Base-by-base conservation (phyloP, 2,797 vertebrate genomes). In the Enteromius thamalakanensis region DNA sequence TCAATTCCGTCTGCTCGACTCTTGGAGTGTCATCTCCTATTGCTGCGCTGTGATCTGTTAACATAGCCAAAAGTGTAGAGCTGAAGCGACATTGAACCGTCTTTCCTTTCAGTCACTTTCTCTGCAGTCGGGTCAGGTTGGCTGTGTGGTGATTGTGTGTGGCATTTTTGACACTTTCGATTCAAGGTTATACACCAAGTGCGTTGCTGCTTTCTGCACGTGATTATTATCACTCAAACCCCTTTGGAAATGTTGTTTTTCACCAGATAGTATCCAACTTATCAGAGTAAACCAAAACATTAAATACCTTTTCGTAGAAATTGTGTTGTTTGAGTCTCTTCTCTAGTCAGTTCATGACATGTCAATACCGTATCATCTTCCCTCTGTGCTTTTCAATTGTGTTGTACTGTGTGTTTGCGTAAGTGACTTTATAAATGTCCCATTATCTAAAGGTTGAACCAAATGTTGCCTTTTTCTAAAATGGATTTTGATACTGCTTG, bases 21-120 rank as follows among this genome's bases (percentile, higher is more conserved):
- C 93, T 92, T 85, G 75, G 76, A 93, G 93, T 93, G 93, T 95
- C 91, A 88, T 92, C 93, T 94, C 91, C 90, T 94, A 91, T 92
- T 94, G 85, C 91, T 91, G 90, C 87, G 92, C 92, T 90, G 91
- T 94, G 93, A 94, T 89, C 86, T 88, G 93, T 94, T 89, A 90
- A 90, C 87, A 86, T 91, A 91, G 91, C 91, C 89, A 91, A 91
- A 88, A 92, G 91, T 84, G 90, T 90, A 92, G 92, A 93, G 93
- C 92, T 93, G 90, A 92, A 93, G 89, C 86, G 89, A 79, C 87
- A 89, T 78, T 86, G 85, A 87, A 76, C 85, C 53, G 58, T 79
- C 84, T 71, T 77, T 81, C 72, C 86, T 86, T 86, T 88, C 83
- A 85, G 62, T 86, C 76, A 53, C 79, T 85, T 84, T 62, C 80